phyloP scores from a whole-genome alignment of 2,888 invertebrate genomes.

The Macrostomum cliftonense region DNA sequence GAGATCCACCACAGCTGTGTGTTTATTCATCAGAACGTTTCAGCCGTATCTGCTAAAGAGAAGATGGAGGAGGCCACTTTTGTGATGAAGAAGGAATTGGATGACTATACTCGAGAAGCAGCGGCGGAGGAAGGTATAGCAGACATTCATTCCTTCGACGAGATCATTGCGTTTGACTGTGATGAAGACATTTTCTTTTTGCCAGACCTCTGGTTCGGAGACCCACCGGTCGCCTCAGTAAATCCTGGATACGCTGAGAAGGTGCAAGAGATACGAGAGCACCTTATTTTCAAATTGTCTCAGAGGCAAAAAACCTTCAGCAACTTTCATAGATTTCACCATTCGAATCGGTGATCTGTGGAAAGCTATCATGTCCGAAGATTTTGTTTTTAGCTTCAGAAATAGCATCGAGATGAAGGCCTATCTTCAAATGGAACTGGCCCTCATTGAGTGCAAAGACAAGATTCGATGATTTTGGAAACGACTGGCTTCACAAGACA shows the following conservation, averaged over 20 bases:
- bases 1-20: background rate
- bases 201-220: constrained; percentile 8
- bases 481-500: constrained; percentile 1
- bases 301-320: background rate
- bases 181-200: constrained; percentile 4
- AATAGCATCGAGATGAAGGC: constrained; percentile 8
- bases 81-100: constrained; percentile 4
- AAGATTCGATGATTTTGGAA: background rate
- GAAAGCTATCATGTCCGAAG: constrained; percentile 8
- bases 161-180: constrained; percentile 7
- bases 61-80: constrained; percentile 5
- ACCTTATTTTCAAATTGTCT: background rate
- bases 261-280: constrained; percentile 3
- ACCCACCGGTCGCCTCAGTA: constrained; percentile 10
- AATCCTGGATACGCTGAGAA: constrained; percentile 7
- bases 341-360: constrained; percentile 2
- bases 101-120: constrained; percentile 6
- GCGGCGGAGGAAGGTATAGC: background rate
- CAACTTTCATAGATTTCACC: background rate
- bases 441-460: background rate
- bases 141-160: background rate
- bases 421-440: background rate
- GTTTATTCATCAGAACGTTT: constrained; percentile 10
- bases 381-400: constrained; percentile 10
- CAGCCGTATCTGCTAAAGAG: constrained; percentile 6